Evolutionary conservation across 2,113 vertebrate species (phyloP), one percentile per base, ranked within the genome.

Genomic region (Fukomys damarensis): DNA sequence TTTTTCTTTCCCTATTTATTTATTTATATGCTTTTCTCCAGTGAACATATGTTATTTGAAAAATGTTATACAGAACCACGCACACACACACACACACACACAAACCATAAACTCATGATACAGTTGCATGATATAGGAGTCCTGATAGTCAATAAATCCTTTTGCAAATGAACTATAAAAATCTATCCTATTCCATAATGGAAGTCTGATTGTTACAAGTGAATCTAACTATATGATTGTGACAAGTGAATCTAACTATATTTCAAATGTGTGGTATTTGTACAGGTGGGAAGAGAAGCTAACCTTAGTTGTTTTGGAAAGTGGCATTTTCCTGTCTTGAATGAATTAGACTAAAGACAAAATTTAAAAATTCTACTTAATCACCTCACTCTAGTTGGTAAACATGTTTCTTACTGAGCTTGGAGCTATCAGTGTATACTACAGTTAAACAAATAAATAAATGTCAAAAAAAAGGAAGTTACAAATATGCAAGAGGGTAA

Each of bases 391-490:
- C 14, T 49, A 79, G 76, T 30, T 7, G 14, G 46, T 49, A 52
- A 77, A 32, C 74, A 17, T 84, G 58, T 89, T 96, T 83, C 54
- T 86, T 82, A 32, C 1, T 63, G 20, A 22, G 28, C 16, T 77
- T 32, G 7, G 22, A 46, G 16, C 63, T 74, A 41, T 7, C 32
- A 81, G n/a, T 38, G 28, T 84, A 56, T 38, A 10, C 7, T 54
- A 32, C 19, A 17, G 52, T n/a, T 79, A 65, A 85, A 46, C 12
- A 58, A 82, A 70, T 41, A 83, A 52, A 10, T 72, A 43, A 85
- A 82, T 32, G 5, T 87, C 59, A 87, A 32, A 87, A 9, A 84
- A 95, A 87, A n/a, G n/a, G n/a, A 95, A 79, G 32, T 82, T 83
- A 76, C 4, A 58, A 54, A 83, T 1, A 26, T 24, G 17, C 28